Evolutionary conservation across 2,797 vertebrate genomes (phyloP), one percentile per base, ranked within the genome.

Genomic region (Alcedo quadribrachys): DNA sequence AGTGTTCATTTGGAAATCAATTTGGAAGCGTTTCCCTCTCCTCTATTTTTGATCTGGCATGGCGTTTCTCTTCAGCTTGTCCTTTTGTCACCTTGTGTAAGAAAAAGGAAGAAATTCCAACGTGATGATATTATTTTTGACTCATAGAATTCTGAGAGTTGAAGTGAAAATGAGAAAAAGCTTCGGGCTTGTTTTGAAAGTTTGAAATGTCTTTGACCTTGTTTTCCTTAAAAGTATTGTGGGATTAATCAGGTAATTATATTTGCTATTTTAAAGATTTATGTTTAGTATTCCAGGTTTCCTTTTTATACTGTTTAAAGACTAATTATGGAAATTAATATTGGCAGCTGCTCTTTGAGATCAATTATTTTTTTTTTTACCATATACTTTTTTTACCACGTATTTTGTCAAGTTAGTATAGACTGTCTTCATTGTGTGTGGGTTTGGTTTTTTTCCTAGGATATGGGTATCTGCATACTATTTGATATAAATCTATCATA

Each of bases 61-160:
- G 75, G 71, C 60, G 65, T 81, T 97, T 93, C 77, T 66, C 79
- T 95, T 94, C 90, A 74, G 46, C 73, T 84, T 95, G 76, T 84
- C 83, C 71, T 96, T 96, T 95, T 95, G 86, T 92, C 90, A 89
- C 73, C 53, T 85, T 55, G 13, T 73, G 95, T 93, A 77, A 97
- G 93, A 92, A 90, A 95, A 91, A 90, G 95, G 79, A 57, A 68
- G 11, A 54, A 85, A 63, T 92, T 89, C 46, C 78, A 86, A 67
- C 33, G 19, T 45, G 69, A 61, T 85, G 85, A 66, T 89, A 62
- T 40, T 82, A 90, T 87, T 92, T 96, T 88, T 92, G 91, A 85
- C 71, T 91, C 83, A 71, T 82, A 93, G 93, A 96, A 89, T 73
- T 86, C 85, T 79, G 66, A 90, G 82, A 95, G 92, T 68, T 81